phyloP scores from a whole-genome alignment of 2,888 invertebrate genomes.

The Heliconius ethilla region DNA sequence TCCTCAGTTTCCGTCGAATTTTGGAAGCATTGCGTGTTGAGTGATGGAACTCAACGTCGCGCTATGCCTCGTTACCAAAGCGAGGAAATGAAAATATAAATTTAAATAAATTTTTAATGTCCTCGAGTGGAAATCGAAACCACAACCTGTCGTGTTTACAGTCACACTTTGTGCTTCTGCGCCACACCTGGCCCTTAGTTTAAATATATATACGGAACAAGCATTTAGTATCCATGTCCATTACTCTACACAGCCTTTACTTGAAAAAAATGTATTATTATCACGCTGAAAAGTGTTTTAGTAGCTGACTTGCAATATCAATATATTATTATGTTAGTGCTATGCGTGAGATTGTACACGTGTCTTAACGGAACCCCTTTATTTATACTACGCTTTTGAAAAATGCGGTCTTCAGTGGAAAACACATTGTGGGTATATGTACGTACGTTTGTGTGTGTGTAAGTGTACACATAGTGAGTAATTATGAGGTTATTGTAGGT shows the following conservation, averaged over 20 bases:
- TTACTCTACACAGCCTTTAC: not conserved
- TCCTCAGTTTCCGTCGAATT: too few relatives aligned
- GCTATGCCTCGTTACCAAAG: too few relatives aligned
- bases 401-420: not conserved
- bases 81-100: too few relatives aligned
- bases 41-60: too few relatives aligned
- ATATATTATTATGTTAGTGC: conserved; percentile 26
- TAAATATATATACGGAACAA: not conserved
- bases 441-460: not conserved
- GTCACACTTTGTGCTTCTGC: too few relatives aligned
- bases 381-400: conserved; percentile 17
- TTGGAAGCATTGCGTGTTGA: too few relatives aligned
- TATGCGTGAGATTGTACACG: conserved; percentile 21
- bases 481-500: not conserved
- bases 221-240: too few relatives aligned
- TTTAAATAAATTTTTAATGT: too few relatives aligned
- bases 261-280: conserved; percentile 6
- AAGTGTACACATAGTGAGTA: not conserved
- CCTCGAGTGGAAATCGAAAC: too few relatives aligned
- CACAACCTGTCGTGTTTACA: too few relatives aligned
- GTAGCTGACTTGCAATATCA: conserved; percentile 26
- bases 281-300: conserved; percentile 14
- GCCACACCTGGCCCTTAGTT: too few relatives aligned
- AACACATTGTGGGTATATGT: not conserved
- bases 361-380: conserved; percentile 7